These are phyloP conservation scores for Episyrphus balteatus DNA, from an alignment of 1,140 invertebrate genomes.

Conservation along the genomic window DNA sequence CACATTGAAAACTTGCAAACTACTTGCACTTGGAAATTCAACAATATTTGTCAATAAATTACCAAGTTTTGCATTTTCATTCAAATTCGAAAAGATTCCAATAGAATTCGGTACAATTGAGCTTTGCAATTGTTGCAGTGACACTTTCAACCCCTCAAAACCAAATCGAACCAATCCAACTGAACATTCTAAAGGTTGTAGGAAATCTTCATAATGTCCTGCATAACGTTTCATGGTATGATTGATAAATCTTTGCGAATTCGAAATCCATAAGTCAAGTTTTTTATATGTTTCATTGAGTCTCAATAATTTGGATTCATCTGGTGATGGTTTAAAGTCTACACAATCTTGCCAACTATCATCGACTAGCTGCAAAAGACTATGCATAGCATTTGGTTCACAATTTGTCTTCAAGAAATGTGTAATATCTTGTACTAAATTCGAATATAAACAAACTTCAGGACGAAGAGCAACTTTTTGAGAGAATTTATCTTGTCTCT, in stretches of 20 bases:
- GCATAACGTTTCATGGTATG: slow-evolving; percentile 21
- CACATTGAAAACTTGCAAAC: slow-evolving; percentile 12
- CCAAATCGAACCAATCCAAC: slow-evolving; percentile 23
- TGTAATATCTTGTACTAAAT: slow-evolving; percentile 33
- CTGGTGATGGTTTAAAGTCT: slow-evolving; percentile 4
- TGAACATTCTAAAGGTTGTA: slow-evolving; percentile 25
- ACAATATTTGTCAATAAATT: slow-evolving; percentile 18
- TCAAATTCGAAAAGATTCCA: slow-evolving; percentile 4
- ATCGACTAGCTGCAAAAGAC: slow-evolving; percentile 11
- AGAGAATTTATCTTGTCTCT: slow-evolving; percentile 27
- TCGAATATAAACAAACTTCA: slow-evolving; percentile 40
- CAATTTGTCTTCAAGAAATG: slow-evolving; percentile 29
- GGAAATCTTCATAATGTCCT: slow-evolving; percentile 29
- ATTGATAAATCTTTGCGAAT: slow-evolving; percentile 27
- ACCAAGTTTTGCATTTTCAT: slow-evolving; percentile 12
- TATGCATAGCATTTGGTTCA: slow-evolving; percentile 13
- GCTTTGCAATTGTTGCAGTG: slow-evolving; percentile 12
- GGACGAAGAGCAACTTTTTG: slow-evolving; percentile 46
- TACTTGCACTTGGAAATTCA: slow-evolving; percentile 18
- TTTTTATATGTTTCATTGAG: slow-evolving; percentile 17
- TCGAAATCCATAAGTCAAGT: slow-evolving; percentile 29
- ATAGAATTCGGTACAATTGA: background rate
- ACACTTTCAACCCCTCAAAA: slow-evolving; percentile 20
- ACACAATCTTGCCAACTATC: slow-evolving; percentile 5
- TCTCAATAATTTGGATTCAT: slow-evolving; percentile 4